Percentiles rank a stretch among this genome's conserved stretches.
These are phyloP conservation scores for Labroides dimidiatus DNA, from an alignment of 2,797 vertebrate species.

Conservation along the genomic window DNA sequence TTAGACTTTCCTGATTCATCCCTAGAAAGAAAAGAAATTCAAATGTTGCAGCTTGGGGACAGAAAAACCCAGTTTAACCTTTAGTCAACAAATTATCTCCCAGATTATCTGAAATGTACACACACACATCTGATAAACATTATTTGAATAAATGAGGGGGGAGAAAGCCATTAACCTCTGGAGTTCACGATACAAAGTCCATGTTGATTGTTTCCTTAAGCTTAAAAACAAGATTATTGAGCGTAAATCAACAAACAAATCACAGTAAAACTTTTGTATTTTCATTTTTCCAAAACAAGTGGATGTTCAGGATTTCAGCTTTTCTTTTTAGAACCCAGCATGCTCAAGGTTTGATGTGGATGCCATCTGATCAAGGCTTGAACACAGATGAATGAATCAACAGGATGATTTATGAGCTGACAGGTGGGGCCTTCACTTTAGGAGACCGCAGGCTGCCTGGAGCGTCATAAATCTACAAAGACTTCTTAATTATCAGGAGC, in stretches of 20 bases:
- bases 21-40: too few species aligned
- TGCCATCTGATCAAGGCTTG: not conserved
- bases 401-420: not conserved
- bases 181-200: not conserved
- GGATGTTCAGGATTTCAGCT: not conserved
- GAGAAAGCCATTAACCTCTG: not conserved
- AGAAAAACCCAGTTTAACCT: conserved; percentile 4
- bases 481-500: too few species aligned
- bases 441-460: not conserved
- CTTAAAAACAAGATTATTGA: not conserved
- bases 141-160: too few species aligned
- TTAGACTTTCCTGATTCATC: too few species aligned
- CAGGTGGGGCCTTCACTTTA: not conserved
- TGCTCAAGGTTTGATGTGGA: not conserved
- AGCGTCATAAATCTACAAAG: too few species aligned
- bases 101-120: not conserved
- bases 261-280: conserved; percentile 17
- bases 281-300: not conserved
- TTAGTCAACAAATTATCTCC: not conserved
- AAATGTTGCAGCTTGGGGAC: too few species aligned
- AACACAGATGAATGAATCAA: conserved; percentile 13
- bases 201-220: too few species aligned
- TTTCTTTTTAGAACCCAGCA: not conserved
- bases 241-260: conserved; percentile 22
- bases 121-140: not conserved